phyloP scores from a whole-genome alignment of 2,113 vertebrate species.

The Mystacornis crossleyi region DNA sequence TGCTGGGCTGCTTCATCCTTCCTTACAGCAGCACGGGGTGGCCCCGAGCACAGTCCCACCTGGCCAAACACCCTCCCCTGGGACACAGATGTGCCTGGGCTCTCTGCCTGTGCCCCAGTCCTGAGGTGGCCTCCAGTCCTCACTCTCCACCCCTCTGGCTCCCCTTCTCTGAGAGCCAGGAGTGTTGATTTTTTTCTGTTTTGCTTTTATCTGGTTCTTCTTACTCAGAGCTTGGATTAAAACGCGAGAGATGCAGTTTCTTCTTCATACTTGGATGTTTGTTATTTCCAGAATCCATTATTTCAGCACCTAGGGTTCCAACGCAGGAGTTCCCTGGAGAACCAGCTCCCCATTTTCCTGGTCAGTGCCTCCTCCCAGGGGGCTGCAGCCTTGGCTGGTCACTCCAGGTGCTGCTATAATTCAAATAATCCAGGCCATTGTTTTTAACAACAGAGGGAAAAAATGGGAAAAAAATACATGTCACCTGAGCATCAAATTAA shows the following conservation, averaged over 20 bases:
- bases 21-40: not conserved
- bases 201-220: no score
- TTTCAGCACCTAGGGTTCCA: no score
- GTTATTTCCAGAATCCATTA: no score
- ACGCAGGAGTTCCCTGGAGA: not conserved
- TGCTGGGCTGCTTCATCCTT: not conserved
- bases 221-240: no score
- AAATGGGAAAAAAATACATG: not conserved
- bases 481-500: not conserved
- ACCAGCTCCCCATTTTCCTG: not conserved
- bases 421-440: not conserved
- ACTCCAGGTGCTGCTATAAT: not conserved
- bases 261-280: no score
- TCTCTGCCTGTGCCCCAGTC: not conserved
- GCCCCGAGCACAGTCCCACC: accelerated
- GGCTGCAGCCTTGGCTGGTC: not conserved
- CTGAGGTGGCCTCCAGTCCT: not conserved
- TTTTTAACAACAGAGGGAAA: not conserved
- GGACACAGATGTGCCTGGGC: not conserved
- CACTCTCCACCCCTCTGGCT: accelerated
- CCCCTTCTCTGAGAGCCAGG: not conserved
- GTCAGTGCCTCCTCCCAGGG: not conserved
- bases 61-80: not conserved
- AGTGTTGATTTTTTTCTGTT: no score
- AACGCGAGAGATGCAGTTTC: no score